A percentile compares a stretch with the other conserved stretches of the same genome.
Evolutionary conservation across 2,888 invertebrate species (phyloP).

Genomic region (Palloptera scutellata): DNA sequence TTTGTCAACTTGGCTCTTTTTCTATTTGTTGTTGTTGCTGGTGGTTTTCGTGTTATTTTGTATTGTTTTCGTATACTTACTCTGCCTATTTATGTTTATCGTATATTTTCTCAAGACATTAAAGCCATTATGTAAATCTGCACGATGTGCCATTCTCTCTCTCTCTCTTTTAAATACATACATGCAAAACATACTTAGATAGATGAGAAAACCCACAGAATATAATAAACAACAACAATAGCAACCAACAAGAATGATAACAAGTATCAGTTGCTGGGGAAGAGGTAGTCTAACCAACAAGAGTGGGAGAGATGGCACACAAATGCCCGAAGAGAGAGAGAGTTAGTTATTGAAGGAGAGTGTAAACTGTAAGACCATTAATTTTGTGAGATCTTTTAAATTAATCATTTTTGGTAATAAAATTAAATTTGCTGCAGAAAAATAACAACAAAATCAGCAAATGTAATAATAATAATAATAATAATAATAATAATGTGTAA

Average conservation of each 20-base stretch:
- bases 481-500: conserved; percentile 9
- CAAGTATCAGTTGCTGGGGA: neutral
- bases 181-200: neutral
- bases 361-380: conserved; percentile 24
- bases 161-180: neutral
- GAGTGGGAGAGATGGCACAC: too few species aligned
- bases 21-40: too few species aligned
- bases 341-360: too few species aligned
- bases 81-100: neutral
- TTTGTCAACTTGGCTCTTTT: conserved; percentile 25
- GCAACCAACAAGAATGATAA: conserved; percentile 1
- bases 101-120: conserved; percentile 20
- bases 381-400: conserved; percentile 37
- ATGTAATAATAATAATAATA: conserved; percentile 11
- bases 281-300: too few species aligned
- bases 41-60: too few species aligned
- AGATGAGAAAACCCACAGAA: neutral
- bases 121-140: conserved; percentile 30
- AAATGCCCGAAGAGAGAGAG: too few species aligned
- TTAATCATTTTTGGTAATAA: conserved; percentile 37
- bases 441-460: conserved; percentile 6
- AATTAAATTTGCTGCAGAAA: conserved; percentile 32
- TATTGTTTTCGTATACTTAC: too few species aligned
- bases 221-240: neutral
- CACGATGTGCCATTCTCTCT: conserved; percentile 11